Conservation (phyloP, 2,888 invertebrate species). For the Hemithea aestivaria region DNA sequence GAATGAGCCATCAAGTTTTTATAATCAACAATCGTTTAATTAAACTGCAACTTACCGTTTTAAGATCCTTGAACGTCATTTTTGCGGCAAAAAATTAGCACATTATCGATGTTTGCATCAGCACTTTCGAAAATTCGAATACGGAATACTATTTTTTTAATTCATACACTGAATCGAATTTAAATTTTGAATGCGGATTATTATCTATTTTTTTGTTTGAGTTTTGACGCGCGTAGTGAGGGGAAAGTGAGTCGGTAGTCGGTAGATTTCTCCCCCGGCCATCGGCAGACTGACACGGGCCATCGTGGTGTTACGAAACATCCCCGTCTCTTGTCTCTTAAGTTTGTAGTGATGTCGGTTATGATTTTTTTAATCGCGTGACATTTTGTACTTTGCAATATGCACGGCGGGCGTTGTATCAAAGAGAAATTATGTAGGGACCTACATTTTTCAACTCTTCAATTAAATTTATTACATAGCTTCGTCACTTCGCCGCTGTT, state of each 20-base stretch:
- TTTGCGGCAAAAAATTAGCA: conserved; percentile 10
- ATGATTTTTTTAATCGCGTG: conserved; percentile 18
- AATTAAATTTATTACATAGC: no score
- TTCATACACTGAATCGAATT: conserved; percentile 1
- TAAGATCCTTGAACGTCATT: conserved; percentile 7
- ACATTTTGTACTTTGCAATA: no score
- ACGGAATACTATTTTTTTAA: no score
- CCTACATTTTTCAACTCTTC: no score
- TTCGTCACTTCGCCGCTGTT: no score
- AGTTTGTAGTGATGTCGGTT: conserved; percentile 39
- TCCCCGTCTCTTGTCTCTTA: conserved; percentile 27
- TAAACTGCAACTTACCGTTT: conserved; percentile 14
- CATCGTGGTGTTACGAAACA: conserved; percentile 54
- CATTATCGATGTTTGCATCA: conserved; percentile 9
- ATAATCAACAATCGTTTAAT: not conserved
- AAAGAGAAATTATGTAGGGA: no score
- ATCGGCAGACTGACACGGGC: conserved; percentile 52
- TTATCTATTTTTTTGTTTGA: conserved; percentile 14
- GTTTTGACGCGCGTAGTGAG: conserved; percentile 41
- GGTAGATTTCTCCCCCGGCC: conserved; percentile 61
- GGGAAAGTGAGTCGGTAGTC: conserved; percentile 63
- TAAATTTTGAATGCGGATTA: no score
- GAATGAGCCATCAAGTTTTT: no score
- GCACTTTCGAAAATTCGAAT: conserved; percentile 12
- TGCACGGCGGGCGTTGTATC: no score